Evolutionary conservation across 2,888 invertebrate species (phyloP).

Genomic region (Furcula furcula): DNA sequence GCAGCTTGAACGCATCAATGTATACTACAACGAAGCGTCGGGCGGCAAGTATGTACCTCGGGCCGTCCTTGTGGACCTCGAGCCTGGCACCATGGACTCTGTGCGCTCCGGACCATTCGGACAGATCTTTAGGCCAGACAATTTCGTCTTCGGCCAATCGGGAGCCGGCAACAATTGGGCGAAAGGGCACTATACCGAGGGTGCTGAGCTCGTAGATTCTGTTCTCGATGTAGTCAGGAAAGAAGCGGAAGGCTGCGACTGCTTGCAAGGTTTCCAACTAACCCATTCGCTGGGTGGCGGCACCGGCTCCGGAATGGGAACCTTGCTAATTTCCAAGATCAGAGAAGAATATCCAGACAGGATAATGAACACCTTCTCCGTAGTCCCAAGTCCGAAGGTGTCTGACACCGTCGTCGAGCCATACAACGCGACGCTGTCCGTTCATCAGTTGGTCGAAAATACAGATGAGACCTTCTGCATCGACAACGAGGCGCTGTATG

Average conservation of each 20-base stretch:
- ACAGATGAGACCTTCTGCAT: slow-evolving; percentile 85
- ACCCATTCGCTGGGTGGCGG: slow-evolving; percentile 87
- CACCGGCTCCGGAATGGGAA: slow-evolving; percentile 89
- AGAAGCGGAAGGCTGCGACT: slow-evolving; percentile 86
- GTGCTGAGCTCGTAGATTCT: slow-evolving; percentile 83
- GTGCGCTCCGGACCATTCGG: slow-evolving; percentile 86
- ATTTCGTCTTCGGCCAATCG: slow-evolving; percentile 85
- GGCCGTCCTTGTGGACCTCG: slow-evolving; percentile 65
- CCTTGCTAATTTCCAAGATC: slow-evolving; percentile 86
- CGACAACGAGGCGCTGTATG: slow-evolving; percentile 89
- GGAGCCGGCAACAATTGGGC: slow-evolving; percentile 84
- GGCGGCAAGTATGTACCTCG: slow-evolving; percentile 72
- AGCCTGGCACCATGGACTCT: slow-evolving; percentile 83
- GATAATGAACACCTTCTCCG: slow-evolving; percentile 86
- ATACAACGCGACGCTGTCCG: slow-evolving; percentile 87
- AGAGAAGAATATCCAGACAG: slow-evolving; percentile 89
- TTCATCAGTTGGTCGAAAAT: slow-evolving; percentile 86
- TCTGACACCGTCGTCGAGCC: slow-evolving; percentile 85
- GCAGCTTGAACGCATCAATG: slow-evolving; percentile 88
- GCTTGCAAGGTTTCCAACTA: slow-evolving; percentile 83
- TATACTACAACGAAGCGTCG: slow-evolving; percentile 87
- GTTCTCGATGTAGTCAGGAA: slow-evolving; percentile 80
- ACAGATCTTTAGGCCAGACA: slow-evolving; percentile 87
- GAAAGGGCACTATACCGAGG: slow-evolving; percentile 87
- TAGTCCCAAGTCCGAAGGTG: slow-evolving; percentile 88